Evolutionary conservation across 2,113 vertebrate genomes (phyloP).

Genomic region (Crotalus viridis): DNA sequence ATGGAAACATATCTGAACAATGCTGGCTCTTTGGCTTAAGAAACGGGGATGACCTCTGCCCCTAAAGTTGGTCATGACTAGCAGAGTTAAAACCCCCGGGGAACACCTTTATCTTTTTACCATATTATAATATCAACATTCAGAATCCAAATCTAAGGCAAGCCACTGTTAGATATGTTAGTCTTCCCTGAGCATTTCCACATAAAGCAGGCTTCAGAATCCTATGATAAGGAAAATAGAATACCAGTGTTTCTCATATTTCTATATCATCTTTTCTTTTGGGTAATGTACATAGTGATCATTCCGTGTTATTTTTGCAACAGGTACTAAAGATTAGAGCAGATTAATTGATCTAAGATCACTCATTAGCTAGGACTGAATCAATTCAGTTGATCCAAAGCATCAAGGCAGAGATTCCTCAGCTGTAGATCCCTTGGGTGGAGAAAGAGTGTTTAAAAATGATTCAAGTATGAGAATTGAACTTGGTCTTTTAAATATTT

Average conservation of each 20-base stretch:
- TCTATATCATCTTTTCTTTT: background rate
- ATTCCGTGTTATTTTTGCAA: background rate
- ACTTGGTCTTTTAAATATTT: background rate
- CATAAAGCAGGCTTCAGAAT: background rate
- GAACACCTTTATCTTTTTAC: too few relatives aligned
- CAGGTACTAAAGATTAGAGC: background rate
- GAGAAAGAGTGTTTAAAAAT: background rate
- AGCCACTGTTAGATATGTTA: background rate
- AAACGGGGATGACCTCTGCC: too few relatives aligned
- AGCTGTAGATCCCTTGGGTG: background rate
- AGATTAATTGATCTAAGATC: too few relatives aligned
- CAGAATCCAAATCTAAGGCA: background rate
- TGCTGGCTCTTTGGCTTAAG: too few relatives aligned
- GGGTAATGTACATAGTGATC: background rate
- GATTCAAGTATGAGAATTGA: background rate
- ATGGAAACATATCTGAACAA: too few relatives aligned
- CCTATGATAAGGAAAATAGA: background rate
- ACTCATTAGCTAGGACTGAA: background rate
- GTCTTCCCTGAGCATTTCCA: background rate
- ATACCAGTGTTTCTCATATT: background rate
- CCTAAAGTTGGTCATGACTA: too few relatives aligned
- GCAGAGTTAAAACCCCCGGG: too few relatives aligned
- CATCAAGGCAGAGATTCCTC: background rate
- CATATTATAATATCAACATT: background rate
- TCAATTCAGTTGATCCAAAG: background rate